Base-by-base conservation (phyloP, 1,140 invertebrate species). In the Macrobrachium rosenbergii region DNA sequence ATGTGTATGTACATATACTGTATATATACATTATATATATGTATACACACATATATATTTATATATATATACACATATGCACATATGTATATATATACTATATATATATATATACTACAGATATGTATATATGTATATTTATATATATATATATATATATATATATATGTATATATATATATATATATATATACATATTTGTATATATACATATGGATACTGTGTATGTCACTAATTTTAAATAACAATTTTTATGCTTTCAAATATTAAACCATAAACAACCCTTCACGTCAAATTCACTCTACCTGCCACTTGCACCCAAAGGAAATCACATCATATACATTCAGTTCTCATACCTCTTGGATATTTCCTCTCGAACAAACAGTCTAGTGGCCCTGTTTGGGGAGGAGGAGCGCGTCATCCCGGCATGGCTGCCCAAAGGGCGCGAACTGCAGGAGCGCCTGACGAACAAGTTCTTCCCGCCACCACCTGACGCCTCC, bases 361-460 rank as follows among this genome's bases (percentile, higher is more conserved):
- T 5, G 17, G 16, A 10, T 37, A 19, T 37, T 2, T 14, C 17
- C 14, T 21, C 37, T 67, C 28, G 14, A 8, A 43, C 0, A 37
- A 58, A 58, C 67, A 89, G 88, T 21, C 73, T 89, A 23, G 88
- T 89, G 28, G 88, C 88, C 17, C 64, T 82, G 60, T 89, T 89
- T 45, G 88, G 88, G 7, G 88, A 89, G 43, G 88, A 86, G 60
- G 83, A 81, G 2, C 79, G 82, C 52, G 88, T 86, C 8, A 78
- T 89, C 16, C 88, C 88, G 2, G 88, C 88, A 12, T 89, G 88
- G 88, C 83, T 89, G 5, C 88, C 88, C 16, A 45, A 59, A 62
- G 64, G 84, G 14, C 88, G 88, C 2, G 19, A 67, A 7, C 83
- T 89, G 14, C 88, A 89, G 60, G 77, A 86, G 45, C 83, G 88